A percentile compares a stretch with the other conserved stretches of the same genome.
Evolutionary conservation across 2,113 vertebrate species (phyloP).

Genomic region (Numida meleagris): DNA sequence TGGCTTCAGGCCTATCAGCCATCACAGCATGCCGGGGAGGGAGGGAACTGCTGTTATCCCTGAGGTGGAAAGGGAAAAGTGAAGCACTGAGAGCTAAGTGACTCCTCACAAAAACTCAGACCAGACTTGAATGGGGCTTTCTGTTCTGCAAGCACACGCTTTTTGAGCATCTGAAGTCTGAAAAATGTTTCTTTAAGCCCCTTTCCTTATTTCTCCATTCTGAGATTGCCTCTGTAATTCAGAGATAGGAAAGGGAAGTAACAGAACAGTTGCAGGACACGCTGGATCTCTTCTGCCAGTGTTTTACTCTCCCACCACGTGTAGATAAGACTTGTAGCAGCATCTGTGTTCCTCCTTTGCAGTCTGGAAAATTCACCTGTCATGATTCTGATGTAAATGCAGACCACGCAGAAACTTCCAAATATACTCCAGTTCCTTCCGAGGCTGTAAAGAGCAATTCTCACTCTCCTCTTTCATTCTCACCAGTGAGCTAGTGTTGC

Average conservation of each 20-base stretch:
- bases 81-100: background rate
- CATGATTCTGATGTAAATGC: background rate
- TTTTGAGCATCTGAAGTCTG: background rate
- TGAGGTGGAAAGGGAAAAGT: background rate
- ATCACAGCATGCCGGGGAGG: background rate
- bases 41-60: background rate
- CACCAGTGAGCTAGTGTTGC: background rate
- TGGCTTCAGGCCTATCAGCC: background rate
- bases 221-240: background rate
- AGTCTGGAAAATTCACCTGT: background rate
- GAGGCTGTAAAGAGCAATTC: background rate
- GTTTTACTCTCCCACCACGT: background rate
- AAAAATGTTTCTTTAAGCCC: background rate
- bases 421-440: background rate
- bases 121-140: background rate
- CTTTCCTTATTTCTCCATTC: background rate
- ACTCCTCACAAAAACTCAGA: background rate
- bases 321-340: background rate
- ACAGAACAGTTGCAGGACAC: background rate
- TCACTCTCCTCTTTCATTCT: background rate
- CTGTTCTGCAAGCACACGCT: background rate
- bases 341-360: background rate
- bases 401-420: background rate
- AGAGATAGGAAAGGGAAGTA: background rate
- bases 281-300: background rate